phyloP scores from a whole-genome alignment of 2,113 vertebrate species.

The Grallaria varia region DNA sequence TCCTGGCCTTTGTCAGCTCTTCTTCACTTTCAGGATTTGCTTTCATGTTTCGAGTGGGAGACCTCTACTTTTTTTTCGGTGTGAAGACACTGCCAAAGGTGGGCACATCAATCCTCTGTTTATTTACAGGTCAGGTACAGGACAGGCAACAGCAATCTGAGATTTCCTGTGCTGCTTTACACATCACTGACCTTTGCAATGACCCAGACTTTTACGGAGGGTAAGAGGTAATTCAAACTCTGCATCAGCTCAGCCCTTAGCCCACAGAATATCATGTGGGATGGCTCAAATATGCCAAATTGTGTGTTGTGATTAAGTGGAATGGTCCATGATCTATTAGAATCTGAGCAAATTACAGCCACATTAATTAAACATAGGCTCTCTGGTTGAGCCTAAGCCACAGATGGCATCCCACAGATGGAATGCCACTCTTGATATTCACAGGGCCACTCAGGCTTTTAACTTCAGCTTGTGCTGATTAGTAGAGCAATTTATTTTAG shows the following conservation, averaged over 20 bases:
- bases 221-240: not conserved
- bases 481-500: constrained; percentile 64
- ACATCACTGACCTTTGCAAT: not conserved
- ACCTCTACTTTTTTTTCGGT: not conserved
- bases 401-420: constrained; percentile 70
- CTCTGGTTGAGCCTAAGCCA: constrained; percentile 49
- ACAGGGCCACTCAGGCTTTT: constrained; percentile 61
- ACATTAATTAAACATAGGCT: constrained; percentile 71
- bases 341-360: constrained; percentile 57
- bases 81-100: not conserved
- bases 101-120: not conserved
- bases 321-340: constrained; percentile 57
- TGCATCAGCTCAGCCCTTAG: not conserved
- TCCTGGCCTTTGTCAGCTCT: not conserved
- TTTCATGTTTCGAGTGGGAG: not conserved
- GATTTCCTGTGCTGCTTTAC: constrained; percentile 13
- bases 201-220: not conserved
- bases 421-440: constrained; percentile 65
- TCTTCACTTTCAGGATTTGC: not conserved
- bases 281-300: constrained; percentile 28
- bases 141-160: not conserved
- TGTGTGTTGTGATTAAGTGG: constrained; percentile 44
- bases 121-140: constrained; percentile 40
- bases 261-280: not conserved
- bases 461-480: constrained; percentile 60